phyloP scores from a whole-genome alignment of 2,888 invertebrate species.

The Diadegma fenestrale region DNA sequence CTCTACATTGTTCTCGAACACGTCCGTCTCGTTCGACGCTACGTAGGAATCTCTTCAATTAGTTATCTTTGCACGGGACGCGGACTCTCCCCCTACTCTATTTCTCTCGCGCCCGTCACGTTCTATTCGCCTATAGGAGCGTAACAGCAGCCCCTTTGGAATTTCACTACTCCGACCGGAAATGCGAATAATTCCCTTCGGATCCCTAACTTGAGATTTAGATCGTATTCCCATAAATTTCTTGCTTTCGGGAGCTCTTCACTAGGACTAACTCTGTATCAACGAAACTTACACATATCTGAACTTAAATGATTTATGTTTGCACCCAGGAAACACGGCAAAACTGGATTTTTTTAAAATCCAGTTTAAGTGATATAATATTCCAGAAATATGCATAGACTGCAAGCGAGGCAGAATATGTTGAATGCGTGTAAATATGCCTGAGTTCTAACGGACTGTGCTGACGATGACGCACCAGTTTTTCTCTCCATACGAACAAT shows the following conservation, averaged over 20 bases:
- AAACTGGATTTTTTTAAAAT: too few relatives aligned
- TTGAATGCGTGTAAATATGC: too few relatives aligned
- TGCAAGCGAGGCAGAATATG: too few relatives aligned
- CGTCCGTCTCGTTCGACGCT: conserved; percentile 6
- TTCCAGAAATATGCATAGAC: too few relatives aligned
- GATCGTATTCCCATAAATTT: neutral
- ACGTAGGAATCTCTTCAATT: conserved; percentile 5
- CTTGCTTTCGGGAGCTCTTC: too few relatives aligned
- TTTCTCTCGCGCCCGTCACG: neutral
- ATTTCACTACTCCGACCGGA: neutral
- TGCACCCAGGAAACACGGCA: too few relatives aligned
- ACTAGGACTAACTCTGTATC: too few relatives aligned
- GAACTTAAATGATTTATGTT: too few relatives aligned
- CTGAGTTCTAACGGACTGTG: too few relatives aligned
- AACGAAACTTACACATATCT: too few relatives aligned
- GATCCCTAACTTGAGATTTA: neutral
- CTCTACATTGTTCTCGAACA: neutral
- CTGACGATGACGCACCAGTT: too few relatives aligned
- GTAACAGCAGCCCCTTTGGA: neutral
- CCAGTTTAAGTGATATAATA: too few relatives aligned
- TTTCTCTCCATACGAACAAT: neutral
- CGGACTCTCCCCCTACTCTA: conserved; percentile 9
- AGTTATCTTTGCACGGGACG: neutral
- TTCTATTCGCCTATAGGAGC: neutral
- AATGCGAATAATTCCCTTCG: neutral